Conservation (phyloP, 2,113 vertebrate genomes). For the Loxodonta africana region DNA sequence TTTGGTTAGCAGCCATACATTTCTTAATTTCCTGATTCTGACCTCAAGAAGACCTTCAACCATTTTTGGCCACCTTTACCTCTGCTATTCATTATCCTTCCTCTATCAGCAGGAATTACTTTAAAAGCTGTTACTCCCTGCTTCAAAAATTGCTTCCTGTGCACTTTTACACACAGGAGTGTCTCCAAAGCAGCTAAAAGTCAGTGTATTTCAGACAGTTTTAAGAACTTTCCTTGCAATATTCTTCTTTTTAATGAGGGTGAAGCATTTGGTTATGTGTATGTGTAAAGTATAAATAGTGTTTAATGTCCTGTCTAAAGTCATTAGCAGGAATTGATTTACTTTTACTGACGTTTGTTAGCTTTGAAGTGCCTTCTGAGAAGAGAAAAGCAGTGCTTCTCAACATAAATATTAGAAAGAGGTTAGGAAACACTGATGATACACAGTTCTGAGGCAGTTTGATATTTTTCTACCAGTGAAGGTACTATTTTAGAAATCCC, state of each 20-base stretch:
- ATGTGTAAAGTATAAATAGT: slow-evolving; percentile 12
- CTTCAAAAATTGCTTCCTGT: slow-evolving; percentile 41
- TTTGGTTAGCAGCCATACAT: background rate
- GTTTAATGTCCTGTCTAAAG: background rate
- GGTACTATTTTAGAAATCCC: slow-evolving; percentile 34
- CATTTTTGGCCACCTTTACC: slow-evolving; percentile 19
- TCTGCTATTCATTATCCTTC: slow-evolving; percentile 34
- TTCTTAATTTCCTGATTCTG: slow-evolving; percentile 71
- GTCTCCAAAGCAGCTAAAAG: background rate
- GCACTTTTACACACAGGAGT: background rate
- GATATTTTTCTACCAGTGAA: slow-evolving; percentile 33
- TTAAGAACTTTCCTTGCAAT: slow-evolving; percentile 12
- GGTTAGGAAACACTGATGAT: background rate
- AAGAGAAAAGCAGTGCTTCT: background rate
- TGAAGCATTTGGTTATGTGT: background rate
- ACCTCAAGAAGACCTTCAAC: slow-evolving; percentile 42
- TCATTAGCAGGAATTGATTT: slow-evolving; percentile 53
- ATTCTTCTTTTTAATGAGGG: slow-evolving; percentile 29
- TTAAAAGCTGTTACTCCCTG: slow-evolving; percentile 50
- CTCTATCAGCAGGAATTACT: slow-evolving; percentile 57
- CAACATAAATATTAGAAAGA: slow-evolving; percentile 7
- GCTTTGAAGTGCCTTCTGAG: slow-evolving; percentile 60
- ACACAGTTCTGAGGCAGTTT: slow-evolving; percentile 16
- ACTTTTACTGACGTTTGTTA: slow-evolving; percentile 62
- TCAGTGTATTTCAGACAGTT: background rate